These are phyloP conservation scores for Buteo buteo DNA, from an alignment of 2,113 vertebrate species.

Conservation along the genomic window DNA sequence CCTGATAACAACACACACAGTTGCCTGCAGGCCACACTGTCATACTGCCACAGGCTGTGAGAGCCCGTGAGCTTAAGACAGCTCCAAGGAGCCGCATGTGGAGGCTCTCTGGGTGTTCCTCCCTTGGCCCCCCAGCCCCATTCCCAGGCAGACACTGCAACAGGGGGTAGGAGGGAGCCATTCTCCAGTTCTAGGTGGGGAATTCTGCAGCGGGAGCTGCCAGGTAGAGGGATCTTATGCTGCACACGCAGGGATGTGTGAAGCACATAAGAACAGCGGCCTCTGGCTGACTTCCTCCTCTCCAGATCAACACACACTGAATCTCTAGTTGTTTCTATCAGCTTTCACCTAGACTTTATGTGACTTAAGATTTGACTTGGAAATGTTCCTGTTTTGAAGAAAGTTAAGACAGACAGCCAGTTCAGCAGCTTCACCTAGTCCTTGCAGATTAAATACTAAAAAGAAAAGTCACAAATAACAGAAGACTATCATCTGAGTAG, in stretches of 20 bases:
- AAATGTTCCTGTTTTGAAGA: background rate
- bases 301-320: background rate
- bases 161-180: background rate
- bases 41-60: rapidly evolving
- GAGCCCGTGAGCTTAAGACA: rapidly evolving
- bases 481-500: background rate
- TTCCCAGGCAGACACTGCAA: background rate
- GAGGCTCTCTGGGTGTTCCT: background rate
- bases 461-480: background rate
- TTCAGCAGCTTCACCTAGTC: background rate
- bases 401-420: background rate
- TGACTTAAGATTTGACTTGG: background rate
- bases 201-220: background rate
- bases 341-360: background rate
- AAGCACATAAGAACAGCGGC: rapidly evolving
- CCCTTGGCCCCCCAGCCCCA: too few relatives aligned
- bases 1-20: background rate
- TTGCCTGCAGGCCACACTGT: background rate
- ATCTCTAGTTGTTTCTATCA: background rate
- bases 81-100: rapidly evolving
- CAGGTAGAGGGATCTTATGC: background rate
- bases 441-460: background rate
- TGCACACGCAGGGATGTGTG: background rate
- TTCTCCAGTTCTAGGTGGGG: background rate
- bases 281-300: background rate